A percentile compares a stretch with the other conserved stretches of the same genome.
These are phyloP conservation scores for Oryzias sinensis DNA, from an alignment of 2,797 vertebrate species.

Conservation along the genomic window DNA sequence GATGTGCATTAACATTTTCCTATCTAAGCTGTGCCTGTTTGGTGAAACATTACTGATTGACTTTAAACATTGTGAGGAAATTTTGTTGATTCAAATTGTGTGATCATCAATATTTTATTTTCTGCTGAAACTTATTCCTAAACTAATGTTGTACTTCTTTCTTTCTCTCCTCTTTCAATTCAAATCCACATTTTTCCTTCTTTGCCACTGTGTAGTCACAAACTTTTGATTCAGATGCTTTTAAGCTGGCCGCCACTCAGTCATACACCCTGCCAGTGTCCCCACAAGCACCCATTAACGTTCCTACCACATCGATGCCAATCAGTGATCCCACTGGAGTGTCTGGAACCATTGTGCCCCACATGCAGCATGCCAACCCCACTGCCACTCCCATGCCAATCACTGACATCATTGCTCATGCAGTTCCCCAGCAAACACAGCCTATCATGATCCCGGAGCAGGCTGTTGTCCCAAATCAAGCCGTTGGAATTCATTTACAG, in stretches of 20 bases:
- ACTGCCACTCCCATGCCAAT: slow-evolving; percentile 70
- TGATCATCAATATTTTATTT: slow-evolving; percentile 66
- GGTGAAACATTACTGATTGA: background rate
- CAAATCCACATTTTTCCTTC: slow-evolving; percentile 50
- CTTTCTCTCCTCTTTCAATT: slow-evolving; percentile 58
- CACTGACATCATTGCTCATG: slow-evolving; percentile 70
- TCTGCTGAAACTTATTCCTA: slow-evolving; percentile 71
- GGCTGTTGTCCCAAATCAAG: slow-evolving; percentile 72
- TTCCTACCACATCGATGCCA: slow-evolving; percentile 69
- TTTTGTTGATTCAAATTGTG: slow-evolving; percentile 52
- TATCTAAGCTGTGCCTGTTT: background rate
- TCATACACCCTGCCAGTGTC: slow-evolving; percentile 74
- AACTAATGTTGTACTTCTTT: slow-evolving; percentile 71
- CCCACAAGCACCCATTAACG: slow-evolving; percentile 72
- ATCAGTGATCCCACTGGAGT: slow-evolving; percentile 69
- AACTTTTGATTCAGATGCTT: slow-evolving; percentile 73
- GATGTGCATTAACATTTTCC: slow-evolving; percentile 5
- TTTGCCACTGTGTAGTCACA: slow-evolving; percentile 67
- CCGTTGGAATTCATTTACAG: slow-evolving; percentile 68
- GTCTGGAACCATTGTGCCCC: slow-evolving; percentile 61
- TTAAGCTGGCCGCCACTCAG: slow-evolving; percentile 71
- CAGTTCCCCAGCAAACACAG: slow-evolving; percentile 70
- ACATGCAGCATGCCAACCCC: slow-evolving; percentile 70
- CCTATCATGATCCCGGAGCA: slow-evolving; percentile 67
- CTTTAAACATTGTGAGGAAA: slow-evolving; percentile 48